Conservation (phyloP, 1,140 invertebrate species). For the Goniozus legneri region DNA sequence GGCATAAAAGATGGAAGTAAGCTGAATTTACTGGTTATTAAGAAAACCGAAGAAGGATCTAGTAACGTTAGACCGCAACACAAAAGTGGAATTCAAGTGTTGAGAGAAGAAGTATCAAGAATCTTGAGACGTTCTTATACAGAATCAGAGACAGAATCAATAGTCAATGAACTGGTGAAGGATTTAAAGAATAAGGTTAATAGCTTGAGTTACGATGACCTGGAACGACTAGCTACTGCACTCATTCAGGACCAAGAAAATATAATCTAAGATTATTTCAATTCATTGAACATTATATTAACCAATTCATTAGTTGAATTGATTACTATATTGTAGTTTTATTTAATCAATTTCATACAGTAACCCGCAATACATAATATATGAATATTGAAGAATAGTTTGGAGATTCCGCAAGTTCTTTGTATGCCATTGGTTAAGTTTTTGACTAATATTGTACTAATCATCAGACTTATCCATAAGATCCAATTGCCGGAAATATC, state of each 20-base stretch:
- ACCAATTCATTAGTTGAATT: constrained; percentile 15
- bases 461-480: constrained; percentile 59
- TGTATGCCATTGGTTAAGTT: no score
- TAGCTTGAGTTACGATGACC: constrained; percentile 46
- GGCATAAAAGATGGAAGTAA: constrained; percentile 50
- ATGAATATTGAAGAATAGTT: no score
- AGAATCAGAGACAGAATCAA: constrained; percentile 44
- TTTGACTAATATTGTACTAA: no score
- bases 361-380: neutral
- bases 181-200: constrained; percentile 48
- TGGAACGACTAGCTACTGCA: constrained; percentile 52
- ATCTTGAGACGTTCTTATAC: constrained; percentile 46
- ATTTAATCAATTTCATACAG: constrained; percentile 22
- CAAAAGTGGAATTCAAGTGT: constrained; percentile 31
- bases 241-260: constrained; percentile 50
- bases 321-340: constrained; percentile 28
- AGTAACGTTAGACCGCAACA: constrained; percentile 20
- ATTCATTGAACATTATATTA: no score
- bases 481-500: constrained; percentile 63
- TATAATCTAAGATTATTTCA: constrained; percentile 25
- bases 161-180: constrained; percentile 46
- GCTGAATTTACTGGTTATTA: constrained; percentile 42
- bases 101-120: constrained; percentile 44
- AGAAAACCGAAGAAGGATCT: constrained; percentile 31
- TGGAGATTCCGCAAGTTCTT: no score